Evolutionary conservation across 2,113 vertebrate genomes (phyloP), one percentile per base, ranked within the genome.

Genomic region (Cryptomyrus ogoouensis): DNA sequence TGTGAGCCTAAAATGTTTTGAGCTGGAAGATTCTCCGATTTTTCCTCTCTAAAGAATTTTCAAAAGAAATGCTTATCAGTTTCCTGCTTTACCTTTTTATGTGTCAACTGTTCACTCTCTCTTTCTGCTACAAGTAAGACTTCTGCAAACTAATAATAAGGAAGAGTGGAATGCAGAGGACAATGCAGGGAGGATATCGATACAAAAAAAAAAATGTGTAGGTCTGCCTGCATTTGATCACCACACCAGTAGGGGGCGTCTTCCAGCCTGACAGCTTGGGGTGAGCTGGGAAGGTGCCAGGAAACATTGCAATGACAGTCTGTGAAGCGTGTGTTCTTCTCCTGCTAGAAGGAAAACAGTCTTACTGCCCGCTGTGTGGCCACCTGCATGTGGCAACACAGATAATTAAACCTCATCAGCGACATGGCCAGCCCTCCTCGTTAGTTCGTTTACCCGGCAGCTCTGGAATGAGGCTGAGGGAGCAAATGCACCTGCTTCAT

Each of bases 351-450:
- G 89, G 89, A 83, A 92, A 91, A 88, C 90, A 92, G 89, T 27
- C 88, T 92, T 93, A 92, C 92, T 91, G 93, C 95, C 94, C 93
- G 93, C 90, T 91, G 94, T 92, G 94, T 53, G 42, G 92, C 94
- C 94, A 96, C 95, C 95, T 95, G 95, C 92, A 93, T 93, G 86
- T 83, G 91, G 87, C 89, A 89, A 19, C 94, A 49, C 85, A 92
- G 93, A 91, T 94, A 93, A 95, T 94, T 94, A 95, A 93, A 94
- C 90, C 89, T 90, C 88, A 89, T 92, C 91, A 91, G 88, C 91
- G 84, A 91, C 91, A 70, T 92, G 91, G 83, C 91, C 47, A 47
- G 92, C 92, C 93, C 89, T 35, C 89, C 83, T 62, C 92, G 83
- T 86, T 92, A 92, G 94, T 91, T 94, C 92, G 92, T 91, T 94